These are phyloP conservation scores for Cataglyphis albicans DNA, from an alignment of 2,888 invertebrate species.

Conservation along the genomic window DNA sequence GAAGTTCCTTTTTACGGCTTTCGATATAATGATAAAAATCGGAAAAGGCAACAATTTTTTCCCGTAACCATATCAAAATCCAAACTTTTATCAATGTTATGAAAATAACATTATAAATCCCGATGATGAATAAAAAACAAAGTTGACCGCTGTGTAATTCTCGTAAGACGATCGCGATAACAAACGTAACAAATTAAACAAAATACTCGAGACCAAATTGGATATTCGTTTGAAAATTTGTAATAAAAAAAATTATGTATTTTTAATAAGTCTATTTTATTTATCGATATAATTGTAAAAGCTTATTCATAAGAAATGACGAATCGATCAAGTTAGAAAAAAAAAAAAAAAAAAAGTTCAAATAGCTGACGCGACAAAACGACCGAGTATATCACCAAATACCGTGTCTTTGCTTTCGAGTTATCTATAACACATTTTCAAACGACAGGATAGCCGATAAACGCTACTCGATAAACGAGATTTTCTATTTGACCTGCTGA, in stretches of 20 bases:
- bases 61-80: conserved; percentile 35
- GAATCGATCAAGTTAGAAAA: background rate
- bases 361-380: background rate
- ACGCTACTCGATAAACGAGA: background rate
- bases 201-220: background rate
- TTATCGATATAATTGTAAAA: background rate
- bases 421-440: background rate
- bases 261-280: background rate
- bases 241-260: background rate
- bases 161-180: conserved; percentile 5
- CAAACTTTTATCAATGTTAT: conserved; percentile 63
- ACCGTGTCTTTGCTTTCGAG: background rate
- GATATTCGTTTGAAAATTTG: background rate
- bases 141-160: conserved; percentile 63
- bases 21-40: background rate
- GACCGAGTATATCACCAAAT: background rate
- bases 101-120: conserved; percentile 65
- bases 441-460: background rate
- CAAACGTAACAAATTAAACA: background rate
- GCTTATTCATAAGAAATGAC: background rate
- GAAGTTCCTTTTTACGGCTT: background rate
- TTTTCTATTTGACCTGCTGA: background rate
- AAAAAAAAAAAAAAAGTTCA: background rate
- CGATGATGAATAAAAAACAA: conserved; percentile 55
- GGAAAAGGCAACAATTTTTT: background rate